Evolutionary conservation across 2,888 invertebrate genomes (phyloP), one percentile per base, ranked within the genome.

Genomic region (Rotaria socialis): DNA sequence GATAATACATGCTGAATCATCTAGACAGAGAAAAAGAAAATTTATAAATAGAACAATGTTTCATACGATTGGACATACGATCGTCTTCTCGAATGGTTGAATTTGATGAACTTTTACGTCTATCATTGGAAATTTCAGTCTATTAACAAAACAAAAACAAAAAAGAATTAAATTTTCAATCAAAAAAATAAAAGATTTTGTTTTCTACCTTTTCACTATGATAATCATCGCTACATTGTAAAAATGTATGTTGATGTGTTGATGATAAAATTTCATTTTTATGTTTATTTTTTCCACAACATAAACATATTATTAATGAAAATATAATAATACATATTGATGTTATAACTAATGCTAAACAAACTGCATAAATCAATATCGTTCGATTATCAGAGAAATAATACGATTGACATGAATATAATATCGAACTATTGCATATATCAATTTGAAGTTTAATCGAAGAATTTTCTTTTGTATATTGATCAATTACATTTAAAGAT

Each of bases 221-320:
- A 80, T 24, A 80, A 80, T 80, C 80, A 47, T 80, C 80, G n/a
- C 47, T 80, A n/a, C 10, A 80, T 80, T 80, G 80, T 80, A 80
- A 47, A 80, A 80, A 80, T 0, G 14, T 67, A 47, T 80, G 24
- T 19, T 80, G 80, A 47, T 80, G 80, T 11, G 24, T 43, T 22
- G 80, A n/a, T 80, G 80, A 11, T 47, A 47, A n/a, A 6, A 2
- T 8, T 2, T 47, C n/a, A 14, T 80, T 27, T 67, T 35, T 47
- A n/a, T 80, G 43, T 14, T 80, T 35, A 19, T 6, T 6, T 80
- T 47, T 80, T 47, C 47, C 35, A 80, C 80, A 80, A 47, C 80
- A 80, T 80, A 80, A 43, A 47, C 80, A 80, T 14, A 47, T 80
- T n/a, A 80, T 80, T 14, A 80, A 47, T 80, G 80, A 80, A 80